phyloP scores from a whole-genome alignment of 2,797 vertebrate genomes.

The Cryptoprocta ferox region DNA sequence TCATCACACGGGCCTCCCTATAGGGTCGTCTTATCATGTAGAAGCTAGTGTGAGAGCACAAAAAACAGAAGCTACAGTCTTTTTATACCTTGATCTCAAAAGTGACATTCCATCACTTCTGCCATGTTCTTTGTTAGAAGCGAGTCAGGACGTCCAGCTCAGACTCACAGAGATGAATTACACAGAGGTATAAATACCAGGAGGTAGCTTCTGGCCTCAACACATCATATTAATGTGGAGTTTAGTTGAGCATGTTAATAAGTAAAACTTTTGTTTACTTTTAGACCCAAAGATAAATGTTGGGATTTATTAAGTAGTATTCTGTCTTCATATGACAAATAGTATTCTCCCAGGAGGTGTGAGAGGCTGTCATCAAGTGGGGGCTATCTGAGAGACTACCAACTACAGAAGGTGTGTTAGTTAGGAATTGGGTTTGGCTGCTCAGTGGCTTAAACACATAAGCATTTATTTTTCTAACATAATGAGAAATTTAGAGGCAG shows the following conservation, averaged over 20 bases:
- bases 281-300: not conserved
- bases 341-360: not conserved
- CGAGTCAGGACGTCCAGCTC: not conserved
- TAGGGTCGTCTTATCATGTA: not conserved
- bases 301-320: not conserved
- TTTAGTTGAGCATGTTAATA: not conserved
- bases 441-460: not conserved
- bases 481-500: not conserved
- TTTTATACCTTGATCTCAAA: not conserved
- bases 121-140: not conserved
- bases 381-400: not conserved
- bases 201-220: not conserved
- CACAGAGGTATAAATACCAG: not conserved
- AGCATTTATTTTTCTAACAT: not conserved
- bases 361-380: not conserved
- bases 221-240: not conserved
- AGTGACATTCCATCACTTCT: not conserved
- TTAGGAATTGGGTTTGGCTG: not conserved
- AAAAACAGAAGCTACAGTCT: not conserved
- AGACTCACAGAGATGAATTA: not conserved
- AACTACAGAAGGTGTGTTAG: not conserved
- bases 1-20: not conserved
- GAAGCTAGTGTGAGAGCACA: not conserved
- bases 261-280: conserved; percentile 50
- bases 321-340: not conserved